Percentiles rank a stretch among this genome's conserved stretches.
phyloP scores from a whole-genome alignment of 2,113 vertebrate genomes.

The Halcyon malimbica region DNA sequence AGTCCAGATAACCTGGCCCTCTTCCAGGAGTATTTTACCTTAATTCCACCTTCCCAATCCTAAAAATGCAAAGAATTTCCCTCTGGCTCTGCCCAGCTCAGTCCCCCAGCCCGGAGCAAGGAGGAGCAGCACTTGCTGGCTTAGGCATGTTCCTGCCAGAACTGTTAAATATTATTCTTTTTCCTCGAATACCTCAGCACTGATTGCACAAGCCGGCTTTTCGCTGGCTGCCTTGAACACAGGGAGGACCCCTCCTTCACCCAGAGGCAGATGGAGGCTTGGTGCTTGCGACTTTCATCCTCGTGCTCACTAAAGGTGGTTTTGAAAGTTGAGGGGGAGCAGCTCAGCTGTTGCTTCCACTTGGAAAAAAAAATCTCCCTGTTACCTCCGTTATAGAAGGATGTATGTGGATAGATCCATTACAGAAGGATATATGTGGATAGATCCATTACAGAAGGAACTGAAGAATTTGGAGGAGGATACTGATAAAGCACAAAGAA shows the following conservation, averaged over 20 bases:
- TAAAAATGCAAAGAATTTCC: constrained; percentile 29
- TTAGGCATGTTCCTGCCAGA: not conserved
- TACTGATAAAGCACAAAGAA: not conserved
- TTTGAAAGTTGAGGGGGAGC: not conserved
- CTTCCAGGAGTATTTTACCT: not conserved
- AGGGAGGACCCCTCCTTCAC: not conserved
- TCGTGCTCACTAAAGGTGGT: not conserved
- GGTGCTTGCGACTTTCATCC: not conserved
- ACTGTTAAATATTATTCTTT: not conserved
- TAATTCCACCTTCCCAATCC: not conserved
- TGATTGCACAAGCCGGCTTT: not conserved
- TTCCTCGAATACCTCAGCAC: constrained; percentile 11
- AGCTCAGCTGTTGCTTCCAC: not conserved
- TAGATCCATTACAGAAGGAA: not conserved
- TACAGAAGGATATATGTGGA: too few relatives aligned
- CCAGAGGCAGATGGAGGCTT: not conserved
- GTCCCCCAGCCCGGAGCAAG: not conserved
- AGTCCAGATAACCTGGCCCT: not conserved
- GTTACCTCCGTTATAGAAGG: fast-evolving
- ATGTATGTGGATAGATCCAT: not conserved
- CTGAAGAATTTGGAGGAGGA: not conserved
- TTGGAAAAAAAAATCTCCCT: not conserved
- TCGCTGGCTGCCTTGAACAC: not conserved
- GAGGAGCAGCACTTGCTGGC: not conserved
- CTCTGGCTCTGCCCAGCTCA: not conserved